Evolutionary conservation across 1,140 invertebrate genomes (phyloP), one percentile per base, ranked within the genome.

Genomic region (Drosophila serrata): DNA sequence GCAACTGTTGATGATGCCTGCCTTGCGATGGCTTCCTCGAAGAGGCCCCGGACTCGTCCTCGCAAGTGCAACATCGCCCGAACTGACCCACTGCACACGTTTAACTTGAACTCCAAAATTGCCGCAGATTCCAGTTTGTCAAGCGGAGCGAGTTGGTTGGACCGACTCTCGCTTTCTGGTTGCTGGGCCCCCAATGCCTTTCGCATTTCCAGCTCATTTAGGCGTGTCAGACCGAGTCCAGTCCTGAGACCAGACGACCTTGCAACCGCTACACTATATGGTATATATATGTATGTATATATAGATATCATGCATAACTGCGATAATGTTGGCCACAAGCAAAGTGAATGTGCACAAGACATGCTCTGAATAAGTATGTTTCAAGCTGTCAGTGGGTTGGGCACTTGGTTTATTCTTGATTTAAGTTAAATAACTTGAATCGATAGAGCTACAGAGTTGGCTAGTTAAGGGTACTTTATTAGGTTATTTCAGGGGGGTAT

Each of bases 21-120:
- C 40, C 40, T 12, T 12, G 48, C 29, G 29, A 22, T 35, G 68
- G 82, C 85, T 90, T 90, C 85, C 81, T 90, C 74, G 75, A 90
- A 81, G 81, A 90, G 78, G 84, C 76, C 49, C 17, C 73, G 42
- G 55, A 24, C 22, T 81, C 60, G 67, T 75, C 73, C 79, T 57
- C 59, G 79, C 80, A 69, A 81, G 81, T 64, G 64, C 60, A 68
- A 56, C 61, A 56, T 3, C 19, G 33, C 8, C 19, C 22, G 53
- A 40, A 56, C 87, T 87, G 85, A 90, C 85, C 85, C 85, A 90
- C 74, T 90, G 81, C 75, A 90, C 84, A 88, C 85, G 84, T 88
- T 90, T 90, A 90, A 90, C 85, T 90, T 90, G 85, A 90, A 90
- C 85, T 90, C 85, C 69, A 88, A 90, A 80, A 79, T 77, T 49